phyloP scores from a whole-genome alignment of 2,888 invertebrate genomes.

The Ommatoiulus sabulosus region DNA sequence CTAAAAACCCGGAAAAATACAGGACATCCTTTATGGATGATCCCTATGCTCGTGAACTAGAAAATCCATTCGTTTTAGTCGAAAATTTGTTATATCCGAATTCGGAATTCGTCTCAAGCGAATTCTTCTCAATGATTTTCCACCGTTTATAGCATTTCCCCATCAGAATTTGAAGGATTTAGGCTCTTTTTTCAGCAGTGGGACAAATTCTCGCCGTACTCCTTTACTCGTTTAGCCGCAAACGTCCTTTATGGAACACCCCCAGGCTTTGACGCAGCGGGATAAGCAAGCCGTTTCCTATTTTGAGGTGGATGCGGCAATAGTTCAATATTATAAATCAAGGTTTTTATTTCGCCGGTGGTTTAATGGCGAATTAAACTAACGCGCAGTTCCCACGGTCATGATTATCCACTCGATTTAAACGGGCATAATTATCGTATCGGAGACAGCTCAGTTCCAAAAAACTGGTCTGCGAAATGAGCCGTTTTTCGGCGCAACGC shows the following conservation, averaged over 20 bases:
- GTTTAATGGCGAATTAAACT: not conserved
- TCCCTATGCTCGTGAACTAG: too few relatives aligned
- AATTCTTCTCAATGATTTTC: too few relatives aligned
- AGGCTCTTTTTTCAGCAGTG: too few relatives aligned
- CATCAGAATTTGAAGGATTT: too few relatives aligned
- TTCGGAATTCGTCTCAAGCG: too few relatives aligned
- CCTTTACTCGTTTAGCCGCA: not conserved
- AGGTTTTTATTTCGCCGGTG: not conserved
- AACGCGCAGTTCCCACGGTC: not conserved
- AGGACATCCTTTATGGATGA: too few relatives aligned
- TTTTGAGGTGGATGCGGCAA: not conserved
- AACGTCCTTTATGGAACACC: not conserved
- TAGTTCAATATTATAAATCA: not conserved
- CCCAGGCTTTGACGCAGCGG: not conserved
- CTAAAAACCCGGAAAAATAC: too few relatives aligned
- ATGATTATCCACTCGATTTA: not conserved
- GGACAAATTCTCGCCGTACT: not conserved
- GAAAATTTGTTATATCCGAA: too few relatives aligned
- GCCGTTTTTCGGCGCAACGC: not conserved
- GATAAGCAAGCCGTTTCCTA: not conserved
- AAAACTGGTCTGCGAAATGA: not conserved
- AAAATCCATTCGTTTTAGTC: too few relatives aligned
- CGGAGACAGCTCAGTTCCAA: not conserved
- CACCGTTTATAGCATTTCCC: too few relatives aligned
- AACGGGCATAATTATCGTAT: constrained; percentile 17